These are phyloP conservation scores for Oncorhynchus kisutch DNA, from an alignment of 2,113 vertebrate genomes.

Conservation along the genomic window DNA sequence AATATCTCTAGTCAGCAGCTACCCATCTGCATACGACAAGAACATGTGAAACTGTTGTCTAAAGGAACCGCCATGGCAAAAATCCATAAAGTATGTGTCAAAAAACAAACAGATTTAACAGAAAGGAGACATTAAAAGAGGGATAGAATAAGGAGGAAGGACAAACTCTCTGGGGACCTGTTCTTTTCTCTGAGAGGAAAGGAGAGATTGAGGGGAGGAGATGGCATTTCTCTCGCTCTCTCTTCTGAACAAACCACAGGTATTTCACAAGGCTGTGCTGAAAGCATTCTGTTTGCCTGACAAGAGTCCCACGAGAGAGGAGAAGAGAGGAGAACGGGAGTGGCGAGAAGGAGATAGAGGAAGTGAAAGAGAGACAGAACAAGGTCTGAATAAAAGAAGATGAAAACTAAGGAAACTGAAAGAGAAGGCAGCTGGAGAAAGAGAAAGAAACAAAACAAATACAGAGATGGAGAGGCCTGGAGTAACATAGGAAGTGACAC, in stretches of 20 bases:
- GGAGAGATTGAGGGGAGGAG: background rate
- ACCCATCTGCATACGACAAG: too few relatives aligned
- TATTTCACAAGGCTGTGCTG: background rate
- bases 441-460: background rate
- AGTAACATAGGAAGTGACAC: background rate
- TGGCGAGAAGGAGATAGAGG: background rate
- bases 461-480: background rate
- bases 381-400: background rate
- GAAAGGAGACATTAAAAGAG: background rate
- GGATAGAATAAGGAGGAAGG: background rate
- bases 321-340: background rate
- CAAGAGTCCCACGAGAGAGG: background rate
- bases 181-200: background rate
- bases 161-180: background rate
- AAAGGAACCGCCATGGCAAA: too few relatives aligned
- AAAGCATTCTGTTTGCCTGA: background rate
- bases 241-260: background rate
- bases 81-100: too few relatives aligned
- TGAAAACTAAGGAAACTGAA: too few relatives aligned
- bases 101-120: too few relatives aligned
- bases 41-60: too few relatives aligned
- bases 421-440: background rate
- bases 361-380: background rate
- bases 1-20: too few relatives aligned
- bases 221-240: background rate